These are phyloP conservation scores for Sebastes dallii DNA, from an alignment of 2,797 vertebrate genomes.

Conservation along the genomic window DNA sequence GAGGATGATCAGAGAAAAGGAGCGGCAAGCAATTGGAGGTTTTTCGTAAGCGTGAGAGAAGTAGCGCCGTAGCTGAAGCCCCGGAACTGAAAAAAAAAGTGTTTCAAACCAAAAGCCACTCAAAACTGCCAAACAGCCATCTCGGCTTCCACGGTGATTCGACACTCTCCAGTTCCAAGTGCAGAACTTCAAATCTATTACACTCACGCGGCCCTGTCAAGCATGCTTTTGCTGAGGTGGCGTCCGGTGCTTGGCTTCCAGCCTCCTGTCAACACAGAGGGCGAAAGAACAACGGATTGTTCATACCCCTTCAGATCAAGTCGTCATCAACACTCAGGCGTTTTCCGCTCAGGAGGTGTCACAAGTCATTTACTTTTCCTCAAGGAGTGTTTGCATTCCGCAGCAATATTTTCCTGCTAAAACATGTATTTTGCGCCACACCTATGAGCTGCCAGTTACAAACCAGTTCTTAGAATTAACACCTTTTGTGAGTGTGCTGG, in stretches of 20 bases:
- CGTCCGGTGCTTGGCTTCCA: conserved; percentile 39
- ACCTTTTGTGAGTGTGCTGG: neutral
- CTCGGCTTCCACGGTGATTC: conserved; percentile 73
- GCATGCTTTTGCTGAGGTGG: conserved; percentile 40
- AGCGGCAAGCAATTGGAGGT: conserved; percentile 22
- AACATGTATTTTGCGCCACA: conserved; percentile 16
- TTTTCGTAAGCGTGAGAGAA: conserved; percentile 40
- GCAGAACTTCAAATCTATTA: conserved; percentile 61
- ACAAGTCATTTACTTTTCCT: neutral
- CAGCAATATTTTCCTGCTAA: conserved; percentile 3
- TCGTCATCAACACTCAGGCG: conserved; percentile 17
- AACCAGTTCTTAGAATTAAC: neutral
- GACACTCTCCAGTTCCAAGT: conserved; percentile 40
- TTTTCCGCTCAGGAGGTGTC: conserved; percentile 18
- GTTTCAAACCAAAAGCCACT: conserved; percentile 56
- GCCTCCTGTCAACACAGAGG: conserved; percentile 38
- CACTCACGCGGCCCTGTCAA: conserved; percentile 57
- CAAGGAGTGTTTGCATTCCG: conserved; percentile 2
- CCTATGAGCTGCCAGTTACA: neutral
- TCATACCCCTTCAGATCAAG: conserved; percentile 20
- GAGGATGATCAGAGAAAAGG: conserved; percentile 44
- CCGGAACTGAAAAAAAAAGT: conserved; percentile 36
- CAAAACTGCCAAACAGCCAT: conserved; percentile 56
- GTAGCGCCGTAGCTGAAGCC: conserved; percentile 7
- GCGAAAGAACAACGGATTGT: conserved; percentile 15